These are phyloP conservation scores for Osedax frankpressi DNA, from an alignment of 2,888 invertebrate species.

Conservation along the genomic window DNA sequence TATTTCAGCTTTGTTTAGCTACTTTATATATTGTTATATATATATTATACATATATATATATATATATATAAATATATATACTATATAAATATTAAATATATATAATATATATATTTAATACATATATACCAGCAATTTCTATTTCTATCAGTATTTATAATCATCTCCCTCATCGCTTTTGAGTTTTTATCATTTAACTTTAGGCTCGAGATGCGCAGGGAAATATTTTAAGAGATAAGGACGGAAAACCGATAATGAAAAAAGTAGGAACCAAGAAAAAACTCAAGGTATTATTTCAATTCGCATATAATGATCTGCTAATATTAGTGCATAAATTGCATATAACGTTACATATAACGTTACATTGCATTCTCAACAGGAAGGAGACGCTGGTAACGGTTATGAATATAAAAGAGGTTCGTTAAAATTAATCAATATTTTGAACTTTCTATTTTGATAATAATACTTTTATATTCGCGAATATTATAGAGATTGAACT, in stretches of 20 bases:
- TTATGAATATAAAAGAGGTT: constrained; percentile 41
- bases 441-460: no score
- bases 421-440: no score
- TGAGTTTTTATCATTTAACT: no score
- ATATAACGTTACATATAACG: not conserved
- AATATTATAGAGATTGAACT: no score
- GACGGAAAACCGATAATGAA: constrained; percentile 25
- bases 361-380: not conserved
- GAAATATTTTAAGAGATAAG: constrained; percentile 24
- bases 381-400: constrained; percentile 34
- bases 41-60: not conserved
- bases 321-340: not conserved
- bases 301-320: not conserved
- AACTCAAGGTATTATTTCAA: constrained; percentile 32
- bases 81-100: not conserved
- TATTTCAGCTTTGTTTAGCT: not conserved
- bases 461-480: no score
- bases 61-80: not conserved
- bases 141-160: no score
- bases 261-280: constrained; percentile 25
- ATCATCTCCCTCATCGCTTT: no score
- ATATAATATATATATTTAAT: no score
- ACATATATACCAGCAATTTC: no score
- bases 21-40: not conserved
- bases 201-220: constrained; percentile 36